Base-by-base conservation (phyloP, 2,797 vertebrate species). In the Myiothlypis chrysogaster region DNA sequence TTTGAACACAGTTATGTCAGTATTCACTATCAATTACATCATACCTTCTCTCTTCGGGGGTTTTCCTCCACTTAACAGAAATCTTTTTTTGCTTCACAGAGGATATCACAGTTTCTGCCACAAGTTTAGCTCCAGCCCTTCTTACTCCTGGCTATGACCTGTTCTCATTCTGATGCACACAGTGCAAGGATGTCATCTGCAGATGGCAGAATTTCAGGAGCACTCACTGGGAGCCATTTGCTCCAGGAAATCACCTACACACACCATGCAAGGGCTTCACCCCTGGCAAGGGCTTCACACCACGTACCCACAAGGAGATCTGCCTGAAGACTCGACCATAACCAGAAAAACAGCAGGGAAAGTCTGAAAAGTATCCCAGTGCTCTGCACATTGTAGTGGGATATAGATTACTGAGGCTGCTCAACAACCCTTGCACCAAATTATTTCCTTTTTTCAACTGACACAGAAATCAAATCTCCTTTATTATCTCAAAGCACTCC, bases 1-100 rank as follows among this genome's bases (percentile, higher is more conserved):
- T 39, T 30, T 70, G 24, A 81, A 72, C 10, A 32, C 8, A 11
- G 21, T 82, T 79, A 37, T 50, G 47, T 30, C 32, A 41, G 44
- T 82, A 76, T 13, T 68, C 23, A 28, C 12, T 63, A 37, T 73
- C 22, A 73, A 12, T 85, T 70, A 63, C 34, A 52, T 76, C 17
- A 64, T 35, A 59, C 37, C 56, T 96, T 61, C 73, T 71, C 50
- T 73, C 35, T 72, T 79, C 13, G 22, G 75, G 47, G 34, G 21
- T 24, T 92, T 94, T 82, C 63, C 75, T 82, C 35, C 27, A 19
- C 28, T 82, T 82, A 75, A 61, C 59, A 82, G 81, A 83, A 90
- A 71, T 30, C 2, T 64, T 30, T 68, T 68, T 49, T 88, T 81
- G 43, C 18, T 82, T 82, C 35, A 15, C 0, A 0, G 50, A 73